Conservation (phyloP, 2,888 invertebrate genomes). For the Aricia artaxerxes region DNA sequence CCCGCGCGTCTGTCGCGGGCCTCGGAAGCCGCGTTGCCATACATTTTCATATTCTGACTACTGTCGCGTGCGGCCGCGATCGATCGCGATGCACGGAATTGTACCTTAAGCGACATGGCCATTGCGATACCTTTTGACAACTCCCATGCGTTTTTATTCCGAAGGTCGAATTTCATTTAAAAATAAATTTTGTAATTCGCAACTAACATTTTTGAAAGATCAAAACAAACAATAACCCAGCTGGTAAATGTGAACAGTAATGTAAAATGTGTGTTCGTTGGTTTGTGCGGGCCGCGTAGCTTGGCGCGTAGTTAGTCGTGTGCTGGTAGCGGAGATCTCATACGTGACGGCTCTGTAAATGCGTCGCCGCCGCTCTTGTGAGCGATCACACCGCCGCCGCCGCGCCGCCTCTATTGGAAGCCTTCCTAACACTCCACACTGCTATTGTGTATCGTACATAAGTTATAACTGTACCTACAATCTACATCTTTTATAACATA, state of each 20-base stretch:
- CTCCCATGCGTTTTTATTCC: too few species aligned
- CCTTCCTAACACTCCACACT: not conserved
- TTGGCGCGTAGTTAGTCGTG: not conserved
- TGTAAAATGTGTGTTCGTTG: not conserved
- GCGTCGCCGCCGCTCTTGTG: not conserved
- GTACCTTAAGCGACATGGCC: too few species aligned
- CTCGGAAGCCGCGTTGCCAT: too few species aligned
- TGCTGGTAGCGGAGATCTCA: not conserved
- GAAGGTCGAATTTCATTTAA: not conserved
- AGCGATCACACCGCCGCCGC: not conserved
- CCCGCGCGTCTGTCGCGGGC: too few species aligned
- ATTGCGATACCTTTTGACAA: too few species aligned
- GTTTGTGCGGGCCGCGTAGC: not conserved
- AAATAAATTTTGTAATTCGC: not conserved
- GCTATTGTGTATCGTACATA: not conserved
- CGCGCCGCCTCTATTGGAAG: not conserved
- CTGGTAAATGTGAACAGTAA: not conserved
- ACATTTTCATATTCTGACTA: too few species aligned
- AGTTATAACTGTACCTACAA: not conserved
- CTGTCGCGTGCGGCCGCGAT: too few species aligned
- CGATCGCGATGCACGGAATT: too few species aligned
- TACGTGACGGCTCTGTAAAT: not conserved
- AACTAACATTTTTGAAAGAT: not conserved
- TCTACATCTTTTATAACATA: too few species aligned
- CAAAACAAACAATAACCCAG: not conserved